Evolutionary conservation across 2,797 vertebrate genomes (phyloP), one percentile per base, ranked within the genome.

Genomic region (Sparidentex hasta): DNA sequence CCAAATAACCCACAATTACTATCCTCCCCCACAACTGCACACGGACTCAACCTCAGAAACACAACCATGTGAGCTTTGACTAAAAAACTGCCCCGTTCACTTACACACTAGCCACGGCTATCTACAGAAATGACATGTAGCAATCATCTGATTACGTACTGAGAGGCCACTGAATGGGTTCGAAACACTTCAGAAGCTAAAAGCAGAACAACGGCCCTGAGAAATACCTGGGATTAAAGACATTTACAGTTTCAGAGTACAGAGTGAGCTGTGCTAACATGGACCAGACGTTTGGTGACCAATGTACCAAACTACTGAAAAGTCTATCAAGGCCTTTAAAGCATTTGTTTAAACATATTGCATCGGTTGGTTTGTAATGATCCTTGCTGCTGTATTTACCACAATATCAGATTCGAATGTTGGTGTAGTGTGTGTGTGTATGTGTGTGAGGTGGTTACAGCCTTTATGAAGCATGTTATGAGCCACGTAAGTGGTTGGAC

Each of bases 381-480:
- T 61, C 41, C 12, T 33, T 38, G 55, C 55, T 61, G 48, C 41
- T 64, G 33, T 50, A 62, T 81, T 82, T 68, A 62, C 25, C 46
- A 29, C 41, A 67, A 14, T 55, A 47, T 81, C 58, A 56, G 47
- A 76, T 76, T 14, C 65, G 68, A 74, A 65, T 75, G 55, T 72
- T 43, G 47, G 62, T 59, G 66, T 38, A n/a, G 61, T 66, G 65
- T 70, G n/a, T 27, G 51, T 47, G 54, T 25, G 54, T 56, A 50
- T 76, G 48, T 68, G 63, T 63, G 55, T 65, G 13, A 72, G 80
- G 74, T 81, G 79, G 87, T 84, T 76, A 79, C 73, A 80, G 76
- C 71, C 65, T 90, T 85, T 85, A 80, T 87, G 84, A 88, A 89
- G 88, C 86, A 83, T 87, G 83, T 87, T 86, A 83, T 80, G 83